These are phyloP conservation scores for Drosophila helvetica DNA, from an alignment of 2,888 invertebrate species.

Conservation along the genomic window DNA sequence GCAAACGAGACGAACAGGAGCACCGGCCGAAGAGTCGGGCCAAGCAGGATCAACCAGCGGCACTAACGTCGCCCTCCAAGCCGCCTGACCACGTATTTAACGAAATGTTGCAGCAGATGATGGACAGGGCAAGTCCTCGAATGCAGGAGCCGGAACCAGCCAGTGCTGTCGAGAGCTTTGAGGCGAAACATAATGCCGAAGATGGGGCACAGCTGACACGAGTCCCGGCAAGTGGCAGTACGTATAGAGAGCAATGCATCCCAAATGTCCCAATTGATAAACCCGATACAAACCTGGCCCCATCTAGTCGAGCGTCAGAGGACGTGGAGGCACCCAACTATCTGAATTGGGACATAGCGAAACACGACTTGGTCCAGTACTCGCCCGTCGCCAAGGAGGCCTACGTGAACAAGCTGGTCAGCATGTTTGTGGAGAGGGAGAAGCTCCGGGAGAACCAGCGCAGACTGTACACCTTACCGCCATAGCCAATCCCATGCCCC, in stretches of 20 bases:
- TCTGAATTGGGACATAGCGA: slow-evolving; percentile 60
- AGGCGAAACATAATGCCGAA: background rate
- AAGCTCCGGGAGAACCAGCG: slow-evolving; percentile 9
- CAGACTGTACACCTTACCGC: background rate
- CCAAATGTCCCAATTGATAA: slow-evolving; percentile 29
- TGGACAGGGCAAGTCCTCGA: slow-evolving; percentile 31
- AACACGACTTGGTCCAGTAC: slow-evolving; percentile 31
- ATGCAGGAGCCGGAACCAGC: background rate
- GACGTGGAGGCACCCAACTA: slow-evolving; percentile 50
- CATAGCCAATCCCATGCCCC: background rate
- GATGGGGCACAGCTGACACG: background rate
- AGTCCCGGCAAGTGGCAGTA: background rate
- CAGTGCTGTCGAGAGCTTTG: background rate
- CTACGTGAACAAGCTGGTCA: slow-evolving; percentile 56
- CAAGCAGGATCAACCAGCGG: background rate
- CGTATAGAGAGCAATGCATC: slow-evolving; percentile 34
- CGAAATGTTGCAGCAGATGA: slow-evolving; percentile 38
- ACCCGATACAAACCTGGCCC: background rate
- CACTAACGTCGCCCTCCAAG: slow-evolving; percentile 1
- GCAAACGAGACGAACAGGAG: slow-evolving; percentile 2
- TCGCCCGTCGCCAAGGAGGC: slow-evolving; percentile 42
- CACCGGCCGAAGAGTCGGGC: background rate
- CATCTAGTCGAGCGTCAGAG: slow-evolving; percentile 28
- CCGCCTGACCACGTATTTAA: slow-evolving; percentile 7
- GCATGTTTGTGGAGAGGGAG: slow-evolving; percentile 41